phyloP scores from a whole-genome alignment of 2,888 invertebrate species.

The Onchidella celtica region DNA sequence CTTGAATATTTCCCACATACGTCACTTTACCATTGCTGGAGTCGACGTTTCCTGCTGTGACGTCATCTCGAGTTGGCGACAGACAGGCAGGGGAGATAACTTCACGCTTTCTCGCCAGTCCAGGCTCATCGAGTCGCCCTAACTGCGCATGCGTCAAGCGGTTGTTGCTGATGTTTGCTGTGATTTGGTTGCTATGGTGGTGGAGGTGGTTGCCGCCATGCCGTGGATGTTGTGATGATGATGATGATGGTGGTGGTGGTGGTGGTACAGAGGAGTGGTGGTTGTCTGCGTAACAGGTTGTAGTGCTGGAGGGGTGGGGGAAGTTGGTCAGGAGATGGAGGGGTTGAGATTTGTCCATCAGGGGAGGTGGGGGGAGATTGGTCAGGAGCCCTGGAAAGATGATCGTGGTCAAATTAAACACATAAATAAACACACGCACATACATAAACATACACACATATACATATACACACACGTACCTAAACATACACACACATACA shows the following conservation, averaged over 20 bases:
- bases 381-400: not conserved
- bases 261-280: not conserved
- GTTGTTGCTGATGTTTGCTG: not conserved
- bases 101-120: conserved; percentile 1
- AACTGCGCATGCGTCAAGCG: not conserved
- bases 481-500: no score
- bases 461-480: no score
- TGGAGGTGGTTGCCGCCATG: not conserved
- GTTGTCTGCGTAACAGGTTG: not conserved
- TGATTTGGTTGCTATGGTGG: no score
- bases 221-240: not conserved
- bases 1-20: no score
- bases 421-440: no score
- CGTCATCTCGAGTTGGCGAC: not conserved
- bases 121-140: not conserved
- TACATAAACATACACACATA: no score
- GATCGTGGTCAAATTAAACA: no score
- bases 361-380: not conserved
- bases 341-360: not conserved
- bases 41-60: not conserved
- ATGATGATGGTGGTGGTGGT: not conserved
- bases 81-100: not conserved
- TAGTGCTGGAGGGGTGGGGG: not conserved
- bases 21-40: conserved; percentile 19
- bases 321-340: not conserved